Percentiles rank a stretch among this genome's conserved stretches.
phyloP scores from a whole-genome alignment of 2,888 invertebrate genomes.

The Odiellus spinosus region DNA sequence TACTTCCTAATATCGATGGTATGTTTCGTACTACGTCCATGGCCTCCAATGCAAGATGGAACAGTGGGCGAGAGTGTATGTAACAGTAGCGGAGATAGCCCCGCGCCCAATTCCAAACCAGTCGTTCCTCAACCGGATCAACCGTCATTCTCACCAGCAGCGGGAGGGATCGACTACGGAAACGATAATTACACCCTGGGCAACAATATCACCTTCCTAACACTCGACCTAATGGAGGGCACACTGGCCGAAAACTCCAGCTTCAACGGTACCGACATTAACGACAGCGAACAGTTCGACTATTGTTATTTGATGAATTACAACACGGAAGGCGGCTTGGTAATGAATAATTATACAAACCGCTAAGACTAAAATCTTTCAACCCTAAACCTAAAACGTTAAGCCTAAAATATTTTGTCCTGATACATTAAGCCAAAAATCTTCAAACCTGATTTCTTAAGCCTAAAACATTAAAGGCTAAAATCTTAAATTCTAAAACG shows the following conservation, averaged over 20 bases:
- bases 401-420: not conserved
- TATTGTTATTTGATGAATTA: not conserved
- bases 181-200: slow-evolving; percentile 5
- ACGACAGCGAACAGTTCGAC: not conserved
- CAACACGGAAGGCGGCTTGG: not conserved
- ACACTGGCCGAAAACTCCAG: too few relatives aligned
- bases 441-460: not conserved
- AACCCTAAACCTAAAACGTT: not conserved
- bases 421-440: slow-evolving; percentile 14
- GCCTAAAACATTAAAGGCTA: too few relatives aligned
- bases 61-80: not conserved
- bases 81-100: too few relatives aligned
- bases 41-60: slow-evolving; percentile 36
- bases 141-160: too few relatives aligned
- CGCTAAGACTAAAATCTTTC: too few relatives aligned
- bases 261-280: too few relatives aligned
- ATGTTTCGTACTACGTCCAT: slow-evolving; percentile 77
- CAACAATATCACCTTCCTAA: not conserved
- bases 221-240: too few relatives aligned
- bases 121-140: too few relatives aligned
- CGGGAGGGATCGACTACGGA: slow-evolving; percentile 8
- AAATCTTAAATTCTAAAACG: too few relatives aligned
- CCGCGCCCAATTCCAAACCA: too few relatives aligned
- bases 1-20: slow-evolving; percentile 78
- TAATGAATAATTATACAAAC: not conserved